Conservation (phyloP, 2,797 vertebrate species). For the Muscicapa comitata region DNA sequence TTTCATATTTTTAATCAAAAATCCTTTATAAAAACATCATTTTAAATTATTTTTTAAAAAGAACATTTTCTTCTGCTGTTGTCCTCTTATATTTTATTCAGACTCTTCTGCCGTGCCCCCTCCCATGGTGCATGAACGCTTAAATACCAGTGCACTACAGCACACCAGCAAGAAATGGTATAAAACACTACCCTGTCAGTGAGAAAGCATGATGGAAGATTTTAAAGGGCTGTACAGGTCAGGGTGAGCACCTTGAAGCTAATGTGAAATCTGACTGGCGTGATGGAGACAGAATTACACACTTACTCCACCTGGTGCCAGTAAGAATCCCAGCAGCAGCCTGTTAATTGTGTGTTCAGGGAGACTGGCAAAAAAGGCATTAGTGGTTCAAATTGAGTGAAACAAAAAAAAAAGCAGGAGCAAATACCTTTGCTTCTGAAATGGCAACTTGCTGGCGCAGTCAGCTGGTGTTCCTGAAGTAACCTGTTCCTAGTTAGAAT, state of each 20-base stretch:
- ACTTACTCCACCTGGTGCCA: not conserved
- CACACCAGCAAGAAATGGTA: not conserved
- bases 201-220: not conserved
- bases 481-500: not conserved
- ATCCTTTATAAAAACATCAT: fast-evolving
- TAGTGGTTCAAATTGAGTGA: not conserved
- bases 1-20: not conserved
- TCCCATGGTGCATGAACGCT: fast-evolving
- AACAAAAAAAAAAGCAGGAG: not conserved
- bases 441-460: not conserved
- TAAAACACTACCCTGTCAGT: not conserved
- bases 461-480: not conserved
- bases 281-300: not conserved
- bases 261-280: not conserved
- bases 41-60: not conserved
- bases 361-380: not conserved
- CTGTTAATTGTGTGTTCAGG: not conserved
- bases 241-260: not conserved
- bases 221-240: not conserved
- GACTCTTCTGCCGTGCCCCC: not conserved
- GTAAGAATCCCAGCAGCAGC: slow-evolving; percentile 1
- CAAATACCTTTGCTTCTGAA: not conserved
- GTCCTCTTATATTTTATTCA: not conserved
- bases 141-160: not conserved
- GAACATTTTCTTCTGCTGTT: not conserved